Conservation (phyloP, 2,797 vertebrate genomes). For the Sandelia bainsii region DNA sequence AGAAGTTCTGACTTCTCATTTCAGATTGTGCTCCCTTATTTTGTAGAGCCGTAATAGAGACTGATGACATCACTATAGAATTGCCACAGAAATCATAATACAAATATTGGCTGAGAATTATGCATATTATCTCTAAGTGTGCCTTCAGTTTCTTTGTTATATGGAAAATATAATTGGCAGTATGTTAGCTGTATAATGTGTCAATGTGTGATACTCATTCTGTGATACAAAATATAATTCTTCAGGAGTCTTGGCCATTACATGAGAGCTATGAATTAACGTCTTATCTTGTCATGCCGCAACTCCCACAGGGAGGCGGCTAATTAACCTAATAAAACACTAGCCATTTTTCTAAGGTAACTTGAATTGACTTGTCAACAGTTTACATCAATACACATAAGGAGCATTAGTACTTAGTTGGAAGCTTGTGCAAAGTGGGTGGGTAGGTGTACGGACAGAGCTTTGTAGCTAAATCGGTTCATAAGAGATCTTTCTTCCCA, state of each 20-base stretch:
- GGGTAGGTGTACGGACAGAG: conserved; percentile 33
- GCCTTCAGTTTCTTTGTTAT: background rate
- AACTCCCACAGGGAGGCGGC: conserved; percentile 90
- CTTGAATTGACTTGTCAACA: conserved; percentile 97
- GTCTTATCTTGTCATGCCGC: conserved; percentile 86
- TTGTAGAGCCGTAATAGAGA: too few species aligned
- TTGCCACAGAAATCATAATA: too few species aligned
- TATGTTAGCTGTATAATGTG: background rate
- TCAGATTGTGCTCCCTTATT: too few species aligned
- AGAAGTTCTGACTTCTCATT: too few species aligned
- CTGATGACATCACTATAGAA: too few species aligned
- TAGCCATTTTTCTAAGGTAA: conserved; percentile 94
- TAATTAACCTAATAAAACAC: conserved; percentile 99
- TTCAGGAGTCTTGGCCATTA: conserved; percentile 53
- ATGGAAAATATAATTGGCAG: background rate
- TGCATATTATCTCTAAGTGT: too few species aligned
- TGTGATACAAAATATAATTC: conserved; percentile 50
- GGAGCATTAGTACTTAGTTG: conserved; percentile 79
- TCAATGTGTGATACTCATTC: conserved; percentile 19
- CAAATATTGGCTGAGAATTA: too few species aligned
- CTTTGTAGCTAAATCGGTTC: conserved; percentile 20
- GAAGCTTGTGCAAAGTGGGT: conserved; percentile 37
- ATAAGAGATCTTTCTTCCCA: background rate
- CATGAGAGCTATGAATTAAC: conserved; percentile 78
- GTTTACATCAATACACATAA: conserved; percentile 88